Evolutionary conservation across 2,888 invertebrate species (phyloP).

Genomic region (Eupithecia subfuscata): DNA sequence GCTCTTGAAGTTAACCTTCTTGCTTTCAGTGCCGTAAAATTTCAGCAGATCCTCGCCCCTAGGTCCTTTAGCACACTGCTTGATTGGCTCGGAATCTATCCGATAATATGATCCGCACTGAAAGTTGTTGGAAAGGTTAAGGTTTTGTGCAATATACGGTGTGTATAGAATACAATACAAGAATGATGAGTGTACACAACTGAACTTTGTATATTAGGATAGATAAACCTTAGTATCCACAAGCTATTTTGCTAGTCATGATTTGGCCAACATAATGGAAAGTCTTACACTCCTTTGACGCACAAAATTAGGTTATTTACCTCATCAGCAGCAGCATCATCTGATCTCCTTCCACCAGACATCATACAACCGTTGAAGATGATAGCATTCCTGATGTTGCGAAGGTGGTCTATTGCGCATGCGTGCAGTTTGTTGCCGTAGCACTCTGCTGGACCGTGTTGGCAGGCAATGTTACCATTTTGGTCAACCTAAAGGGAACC

Average conservation of each 20-base stretch:
- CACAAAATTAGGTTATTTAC: slow-evolving; percentile 39
- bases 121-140: slow-evolving; percentile 35
- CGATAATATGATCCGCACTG: slow-evolving; percentile 58
- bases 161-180: not conserved
- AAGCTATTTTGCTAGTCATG: not conserved
- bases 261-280: not conserved
- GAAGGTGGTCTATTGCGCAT: slow-evolving; percentile 87
- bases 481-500: slow-evolving; percentile 50
- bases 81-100: slow-evolving; percentile 52
- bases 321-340: slow-evolving; percentile 57
- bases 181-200: not conserved
- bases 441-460: slow-evolving; percentile 89
- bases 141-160: too few relatives aligned
- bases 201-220: too few relatives aligned
- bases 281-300: not conserved
- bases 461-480: slow-evolving; percentile 83
- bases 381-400: slow-evolving; percentile 83
- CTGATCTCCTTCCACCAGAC: slow-evolving; percentile 47
- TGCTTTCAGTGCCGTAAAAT: slow-evolving; percentile 54
- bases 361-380: slow-evolving; percentile 83
- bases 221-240: not conserved
- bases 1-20: slow-evolving; percentile 44
- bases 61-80: slow-evolving; percentile 58
- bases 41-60: slow-evolving; percentile 53
- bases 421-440: slow-evolving; percentile 92